phyloP scores from a whole-genome alignment of 1,140 invertebrate genomes.

The Habropoda laboriosa region DNA sequence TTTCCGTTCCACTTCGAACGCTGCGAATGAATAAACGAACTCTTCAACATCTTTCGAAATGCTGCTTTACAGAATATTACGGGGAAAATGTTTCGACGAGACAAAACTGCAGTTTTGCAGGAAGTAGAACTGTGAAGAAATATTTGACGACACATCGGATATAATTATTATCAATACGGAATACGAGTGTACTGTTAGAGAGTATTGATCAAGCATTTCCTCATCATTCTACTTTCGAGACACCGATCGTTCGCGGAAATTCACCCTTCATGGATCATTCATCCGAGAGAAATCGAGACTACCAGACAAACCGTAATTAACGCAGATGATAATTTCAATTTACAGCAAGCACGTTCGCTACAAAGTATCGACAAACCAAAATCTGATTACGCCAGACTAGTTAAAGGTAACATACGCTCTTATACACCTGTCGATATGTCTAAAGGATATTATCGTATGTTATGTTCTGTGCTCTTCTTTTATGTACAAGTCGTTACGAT shows the following conservation, averaged over 20 bases:
- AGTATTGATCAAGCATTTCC: background rate
- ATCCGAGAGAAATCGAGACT: slow-evolving; percentile 9
- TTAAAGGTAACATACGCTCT: background rate
- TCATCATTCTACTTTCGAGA: background rate
- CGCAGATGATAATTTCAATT: slow-evolving; percentile 54
- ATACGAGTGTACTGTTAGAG: background rate
- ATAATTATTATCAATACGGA: background rate
- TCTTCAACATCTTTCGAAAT: background rate
- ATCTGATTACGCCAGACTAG: background rate
- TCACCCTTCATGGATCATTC: slow-evolving; percentile 8
- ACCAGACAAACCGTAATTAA: slow-evolving; percentile 48
- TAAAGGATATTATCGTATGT: too few species aligned
- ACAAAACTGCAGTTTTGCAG: background rate
- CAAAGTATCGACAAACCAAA: slow-evolving; percentile 9
- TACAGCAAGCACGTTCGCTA: background rate
- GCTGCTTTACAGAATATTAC: too few species aligned
- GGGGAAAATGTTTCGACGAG: background rate
- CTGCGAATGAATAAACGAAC: background rate
- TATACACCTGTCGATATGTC: background rate
- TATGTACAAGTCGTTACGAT: too few species aligned
- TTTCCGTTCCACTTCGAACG: background rate
- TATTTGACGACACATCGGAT: background rate
- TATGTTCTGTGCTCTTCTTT: too few species aligned
- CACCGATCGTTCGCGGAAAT: background rate
- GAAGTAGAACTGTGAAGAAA: background rate